Base-by-base conservation (phyloP, 2,797 vertebrate genomes). In the Leptoclinus maculatus region DNA sequence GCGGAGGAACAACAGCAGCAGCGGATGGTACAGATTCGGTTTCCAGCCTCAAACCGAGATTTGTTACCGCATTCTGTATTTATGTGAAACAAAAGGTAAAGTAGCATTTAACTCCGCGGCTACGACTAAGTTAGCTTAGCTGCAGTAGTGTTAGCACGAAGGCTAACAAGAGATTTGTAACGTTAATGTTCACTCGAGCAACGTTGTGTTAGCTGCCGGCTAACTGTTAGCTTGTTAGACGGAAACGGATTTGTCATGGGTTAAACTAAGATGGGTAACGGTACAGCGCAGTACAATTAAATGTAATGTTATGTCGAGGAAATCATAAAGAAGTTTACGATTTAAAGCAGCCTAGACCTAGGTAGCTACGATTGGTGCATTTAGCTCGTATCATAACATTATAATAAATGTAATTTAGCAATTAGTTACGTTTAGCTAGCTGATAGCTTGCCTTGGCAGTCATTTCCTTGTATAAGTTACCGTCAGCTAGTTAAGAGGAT, bases 161-260 rank as follows among this genome's bases (percentile, higher is more conserved):
- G 27, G 43, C 45, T 53, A 14, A 51, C 3, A 32, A 14, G 6
- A 36, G 14, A 57, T 62, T n/a, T 59, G 14, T 56, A 21, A 63
- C 27, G 36, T 53, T 34, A 11, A 14, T 9, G 43, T 56, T 36
- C 78, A 82, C 67, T 72, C 59, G 12, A 38, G 74, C 56, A 56
- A 56, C 53, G 77, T 17, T 71, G 74, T 66, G 82, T 87, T 89
- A 83, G 88, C 83, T 63, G 70, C 67, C 83, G 86, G 87, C 89
- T 89, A 83, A 87, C 83, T 63, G 70, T 65, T 86, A 87, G 87
- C 89, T 76, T 74, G 81, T 87, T 79, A 74, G 64, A 83, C 88
- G 88, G 82, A 90, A 90, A 83, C 79, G 73, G 90, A 85, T 91
- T 92, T 82, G 85, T 79, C 78, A 4, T 32, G 90, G 90, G 91